Evolutionary conservation across 2,113 vertebrate genomes (phyloP).

Genomic region (Daphoenositta chrysoptera): DNA sequence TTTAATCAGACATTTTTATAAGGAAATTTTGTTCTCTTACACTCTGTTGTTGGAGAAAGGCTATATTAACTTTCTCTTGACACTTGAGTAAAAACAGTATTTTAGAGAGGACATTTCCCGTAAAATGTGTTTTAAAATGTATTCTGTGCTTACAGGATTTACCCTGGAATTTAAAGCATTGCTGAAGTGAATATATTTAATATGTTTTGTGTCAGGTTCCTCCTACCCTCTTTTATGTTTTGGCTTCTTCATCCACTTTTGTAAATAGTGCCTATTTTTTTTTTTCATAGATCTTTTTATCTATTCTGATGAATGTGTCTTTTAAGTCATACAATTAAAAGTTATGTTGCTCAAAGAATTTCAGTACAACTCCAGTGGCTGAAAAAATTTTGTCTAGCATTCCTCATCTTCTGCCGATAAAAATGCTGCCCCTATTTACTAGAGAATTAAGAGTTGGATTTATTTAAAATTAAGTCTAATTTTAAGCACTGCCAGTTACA

Average conservation of each 20-base stretch:
- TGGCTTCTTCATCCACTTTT: background rate
- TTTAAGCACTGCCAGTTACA: background rate
- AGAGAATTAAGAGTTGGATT: background rate
- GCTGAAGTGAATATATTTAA: background rate
- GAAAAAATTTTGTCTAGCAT: background rate
- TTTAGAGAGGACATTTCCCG: background rate
- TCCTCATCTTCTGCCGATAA: background rate
- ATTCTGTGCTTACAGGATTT: background rate
- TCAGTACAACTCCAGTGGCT: background rate
- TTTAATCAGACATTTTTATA: background rate
- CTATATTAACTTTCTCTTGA: background rate
- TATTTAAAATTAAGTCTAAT: background rate
- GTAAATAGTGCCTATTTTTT: background rate
- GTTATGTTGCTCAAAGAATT: background rate
- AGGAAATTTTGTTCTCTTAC: background rate
- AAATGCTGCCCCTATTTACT: background rate
- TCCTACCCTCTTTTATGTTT: background rate
- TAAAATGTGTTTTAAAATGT: background rate
- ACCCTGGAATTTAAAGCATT: background rate
- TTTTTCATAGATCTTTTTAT: background rate
- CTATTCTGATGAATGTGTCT: background rate
- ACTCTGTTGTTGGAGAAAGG: background rate
- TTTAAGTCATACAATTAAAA: background rate
- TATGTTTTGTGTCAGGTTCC: background rate
- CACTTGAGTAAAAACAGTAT: background rate